A percentile compares a stretch with the other conserved stretches of the same genome.
These are phyloP conservation scores for Pilophorus perplexus DNA, from an alignment of 2,888 invertebrate genomes.

Conservation along the genomic window DNA sequence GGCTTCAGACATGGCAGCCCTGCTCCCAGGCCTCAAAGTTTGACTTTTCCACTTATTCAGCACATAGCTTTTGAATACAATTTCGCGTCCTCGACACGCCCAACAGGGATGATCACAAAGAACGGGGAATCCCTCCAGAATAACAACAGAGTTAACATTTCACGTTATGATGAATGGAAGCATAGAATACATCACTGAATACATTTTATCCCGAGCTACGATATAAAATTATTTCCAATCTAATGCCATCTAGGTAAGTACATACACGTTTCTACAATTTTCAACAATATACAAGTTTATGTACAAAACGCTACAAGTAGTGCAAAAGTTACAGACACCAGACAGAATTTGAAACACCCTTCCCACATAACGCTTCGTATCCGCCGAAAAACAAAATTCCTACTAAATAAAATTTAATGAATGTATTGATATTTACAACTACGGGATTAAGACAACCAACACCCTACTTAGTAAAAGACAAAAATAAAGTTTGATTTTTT, in stretches of 20 bases:
- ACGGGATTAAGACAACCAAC: not conserved
- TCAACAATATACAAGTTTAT: conserved; percentile 24
- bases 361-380: too few species aligned
- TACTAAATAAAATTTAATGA: not conserved
- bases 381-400: too few species aligned
- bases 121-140: too few species aligned
- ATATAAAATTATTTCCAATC: conserved; percentile 22
- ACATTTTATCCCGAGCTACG: conserved; percentile 1
- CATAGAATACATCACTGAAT: not conserved
- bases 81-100: too few species aligned
- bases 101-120: too few species aligned
- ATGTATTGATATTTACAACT: not conserved
- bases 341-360: too few species aligned
- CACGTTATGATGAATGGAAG: conserved; percentile 6
- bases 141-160: conserved; percentile 5
- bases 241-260: conserved; percentile 3
- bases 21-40: too few species aligned
- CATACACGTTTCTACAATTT: conserved; percentile 10
- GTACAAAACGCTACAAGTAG: not conserved
- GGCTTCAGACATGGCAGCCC: too few species aligned
- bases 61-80: too few species aligned
- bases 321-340: too few species aligned
- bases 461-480: not conserved
- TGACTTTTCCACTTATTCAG: too few species aligned
- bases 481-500: too few species aligned